Base-by-base conservation (phyloP, 2,888 invertebrate genomes). In the Spicauda simplicius region DNA sequence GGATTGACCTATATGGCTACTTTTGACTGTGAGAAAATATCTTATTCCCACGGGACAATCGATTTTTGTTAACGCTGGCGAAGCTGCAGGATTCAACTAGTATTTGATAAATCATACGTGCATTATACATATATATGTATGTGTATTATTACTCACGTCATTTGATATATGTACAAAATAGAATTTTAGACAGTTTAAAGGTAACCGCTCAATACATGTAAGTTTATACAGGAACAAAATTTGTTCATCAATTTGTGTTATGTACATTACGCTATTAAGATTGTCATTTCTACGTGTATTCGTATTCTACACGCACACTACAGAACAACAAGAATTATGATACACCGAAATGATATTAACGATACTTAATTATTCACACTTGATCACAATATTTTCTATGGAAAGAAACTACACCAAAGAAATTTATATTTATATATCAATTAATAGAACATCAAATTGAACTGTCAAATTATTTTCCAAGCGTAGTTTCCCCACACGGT, bases 401-500 rank as follows among this genome's bases (percentile, higher is more conserved):
- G 86, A 88, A 90, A 89, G 87, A 88, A 91, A 91, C 91, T 91
- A 91, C 92, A 86, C 78, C 82, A 86, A 88, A 88, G 82, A 83
- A 87, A 83, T 78, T 81, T 82, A 80, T 73, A 73, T 74, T 76
- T 71, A 73, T 60, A 67, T 64, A 59, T 69, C 73, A 83, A 83
- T 88, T 86, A 85, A 82, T 84, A 84, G 83, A 79, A 91, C 88
- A 88, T 86, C 88, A 80, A 87, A 85, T 90, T 78, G 80, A 85
- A 84, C 77, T 85, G 86, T 87, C 87, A 88, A 91, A 87, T 81
- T 84, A 83, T 83, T 87, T 84, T 88, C 87, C 87, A 93, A 93
- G 92, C 92, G 92, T 93, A 93, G 92, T 93, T 93, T 93, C 92
- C 92, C 92, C 92, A 91, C 90, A 91, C 90, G 86, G 86, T 90